These are phyloP conservation scores for Podocnemis expansa DNA, from an alignment of 2,113 vertebrate species.

Conservation along the genomic window DNA sequence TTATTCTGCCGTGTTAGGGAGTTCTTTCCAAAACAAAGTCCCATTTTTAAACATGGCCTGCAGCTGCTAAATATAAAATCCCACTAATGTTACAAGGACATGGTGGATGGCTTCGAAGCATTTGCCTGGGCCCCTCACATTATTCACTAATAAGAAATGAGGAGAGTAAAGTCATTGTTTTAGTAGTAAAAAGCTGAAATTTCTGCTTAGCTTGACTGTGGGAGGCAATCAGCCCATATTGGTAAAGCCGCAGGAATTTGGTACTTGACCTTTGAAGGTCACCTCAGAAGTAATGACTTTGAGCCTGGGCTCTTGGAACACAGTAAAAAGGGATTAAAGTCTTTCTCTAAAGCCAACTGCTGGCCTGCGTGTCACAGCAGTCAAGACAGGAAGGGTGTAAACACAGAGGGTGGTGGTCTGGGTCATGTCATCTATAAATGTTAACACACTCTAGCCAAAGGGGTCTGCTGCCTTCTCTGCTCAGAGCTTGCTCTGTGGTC, in stretches of 20 bases:
- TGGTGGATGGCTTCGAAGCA: neutral
- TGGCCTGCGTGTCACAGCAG: neutral
- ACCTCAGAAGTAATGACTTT: neutral
- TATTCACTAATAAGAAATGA: rapidly evolving
- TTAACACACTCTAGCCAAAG: neutral
- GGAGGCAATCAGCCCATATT: neutral
- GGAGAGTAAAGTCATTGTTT: neutral
- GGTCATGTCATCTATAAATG: neutral
- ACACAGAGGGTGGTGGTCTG: neutral
- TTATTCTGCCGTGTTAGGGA: neutral
- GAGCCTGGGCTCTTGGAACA: neutral
- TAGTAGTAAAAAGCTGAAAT: neutral
- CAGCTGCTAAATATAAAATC: neutral
- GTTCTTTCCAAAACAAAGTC: neutral
- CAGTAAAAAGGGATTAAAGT: neutral
- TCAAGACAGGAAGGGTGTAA: neutral
- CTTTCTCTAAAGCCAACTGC: neutral
- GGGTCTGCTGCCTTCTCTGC: neutral
- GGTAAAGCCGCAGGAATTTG: neutral
- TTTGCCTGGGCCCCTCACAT: neutral
- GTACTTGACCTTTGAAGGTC: neutral
- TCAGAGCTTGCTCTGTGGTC: neutral
- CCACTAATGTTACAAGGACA: neutral
- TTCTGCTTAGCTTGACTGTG: neutral
- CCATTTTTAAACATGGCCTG: neutral